Evolutionary conservation across 2,888 invertebrate species (phyloP), one percentile per base, ranked within the genome.

Genomic region (Bimastos eiseni): DNA sequence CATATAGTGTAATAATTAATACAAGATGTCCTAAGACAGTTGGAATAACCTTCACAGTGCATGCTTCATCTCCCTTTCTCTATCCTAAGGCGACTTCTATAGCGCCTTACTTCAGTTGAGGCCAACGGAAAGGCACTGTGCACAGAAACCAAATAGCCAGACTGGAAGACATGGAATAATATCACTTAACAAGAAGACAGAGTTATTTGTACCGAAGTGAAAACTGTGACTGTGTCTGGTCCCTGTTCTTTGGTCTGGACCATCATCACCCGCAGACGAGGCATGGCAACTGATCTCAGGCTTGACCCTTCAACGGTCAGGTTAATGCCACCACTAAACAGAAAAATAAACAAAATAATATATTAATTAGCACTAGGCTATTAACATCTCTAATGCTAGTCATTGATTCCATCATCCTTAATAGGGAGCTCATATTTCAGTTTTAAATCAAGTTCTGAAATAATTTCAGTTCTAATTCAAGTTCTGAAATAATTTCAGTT

Each of bases 251-350:
- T 34, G 0, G 37, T 36, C 24, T 86, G 86, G 19, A 24, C 24
- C 86, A 86, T 86, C 86, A 86, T 86, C 34, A 86, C 37, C 8
- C 86, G 44, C 38, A 91, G 34, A 30, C 55, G 33, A 19, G 92
- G 92, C 13, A 83, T n/a, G 70, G 89, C 89, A 36, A 92, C 92
- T 24, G 92, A 92, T 55, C 90, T 70, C n/a, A 92, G 89, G 83
- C 91, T 49, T 21, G 90, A 33, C 17, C 92, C 92, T 19, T 88
- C 90, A 37, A 92, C 91, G 3, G 92, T 92, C 83, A 92, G 90
- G 13, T 38, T 84, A 15, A 91, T 91, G n/a, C 92, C 92, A 34
- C 92, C 92, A 49, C 92, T 92, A 89, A 33, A 30, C 33, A 49
- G 15, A 3, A 49, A 90, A 19, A 90, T 86, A 17, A 86, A 49